Evolutionary conservation across 2,888 invertebrate genomes (phyloP).

Genomic region (Caenorhabditis sp.): DNA sequence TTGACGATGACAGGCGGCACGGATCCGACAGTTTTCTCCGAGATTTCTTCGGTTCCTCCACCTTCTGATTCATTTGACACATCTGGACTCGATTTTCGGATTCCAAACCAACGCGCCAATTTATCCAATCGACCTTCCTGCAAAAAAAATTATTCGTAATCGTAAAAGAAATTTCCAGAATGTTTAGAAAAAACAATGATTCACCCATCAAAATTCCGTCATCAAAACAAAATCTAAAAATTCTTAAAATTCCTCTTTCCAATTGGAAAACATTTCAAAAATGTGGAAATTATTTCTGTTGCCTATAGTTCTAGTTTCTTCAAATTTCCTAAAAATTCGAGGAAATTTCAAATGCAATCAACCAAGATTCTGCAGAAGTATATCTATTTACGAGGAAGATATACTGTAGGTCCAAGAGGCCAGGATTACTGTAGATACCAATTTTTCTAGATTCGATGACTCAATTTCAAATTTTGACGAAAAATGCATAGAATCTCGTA

Average conservation of each 20-base stretch:
- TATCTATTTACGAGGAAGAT: background rate
- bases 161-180: background rate
- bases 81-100: constrained; percentile 50
- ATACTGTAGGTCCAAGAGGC: background rate
- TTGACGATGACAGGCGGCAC: constrained; percentile 49
- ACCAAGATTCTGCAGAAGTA: background rate
- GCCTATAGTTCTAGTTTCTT: background rate
- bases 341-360: background rate
- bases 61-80: constrained; percentile 19
- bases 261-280: background rate
- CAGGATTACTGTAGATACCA: too few relatives aligned
- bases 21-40: background rate
- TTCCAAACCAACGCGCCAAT: constrained; percentile 52
- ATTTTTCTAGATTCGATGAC: background rate
- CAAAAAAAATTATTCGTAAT: constrained; percentile 6
- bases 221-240: too few relatives aligned
- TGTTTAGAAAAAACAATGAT: background rate
- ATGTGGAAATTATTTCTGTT: background rate
- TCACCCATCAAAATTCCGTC: too few relatives aligned
- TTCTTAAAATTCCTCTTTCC: background rate
- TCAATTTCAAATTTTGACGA: background rate
- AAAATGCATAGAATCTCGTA: background rate
- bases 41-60: too few relatives aligned
- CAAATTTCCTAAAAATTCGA: background rate
- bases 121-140: constrained; percentile 50